phyloP scores from a whole-genome alignment of 2,888 invertebrate genomes.

The Rugalucina vietnamica region DNA sequence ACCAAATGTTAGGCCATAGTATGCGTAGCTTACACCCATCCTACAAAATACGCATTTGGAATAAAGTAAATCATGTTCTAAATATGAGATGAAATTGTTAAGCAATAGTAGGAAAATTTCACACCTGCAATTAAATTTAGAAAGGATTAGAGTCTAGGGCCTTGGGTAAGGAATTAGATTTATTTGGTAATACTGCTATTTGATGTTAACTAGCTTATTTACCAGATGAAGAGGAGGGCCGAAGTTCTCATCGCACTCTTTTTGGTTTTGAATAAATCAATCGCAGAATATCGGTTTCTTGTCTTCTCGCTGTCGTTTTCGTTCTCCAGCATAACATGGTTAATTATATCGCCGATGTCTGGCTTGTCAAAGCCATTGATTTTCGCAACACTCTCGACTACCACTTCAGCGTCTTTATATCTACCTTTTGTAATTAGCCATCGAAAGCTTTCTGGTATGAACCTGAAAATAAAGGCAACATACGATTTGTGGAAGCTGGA shows the following conservation, averaged over 20 bases:
- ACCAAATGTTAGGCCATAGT: neutral
- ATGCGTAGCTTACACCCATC: neutral
- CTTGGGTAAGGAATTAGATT: neutral
- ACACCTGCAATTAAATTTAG: neutral
- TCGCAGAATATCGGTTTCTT: neutral
- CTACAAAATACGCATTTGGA: neutral
- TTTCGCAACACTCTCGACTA: constrained; percentile 49
- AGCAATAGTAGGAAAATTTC: neutral
- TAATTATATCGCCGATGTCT: constrained; percentile 32
- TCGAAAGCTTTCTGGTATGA: constrained; percentile 64
- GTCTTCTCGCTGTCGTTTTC: no score
- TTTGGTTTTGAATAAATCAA: neutral
- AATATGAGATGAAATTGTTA: neutral
- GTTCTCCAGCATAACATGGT: constrained; percentile 23
- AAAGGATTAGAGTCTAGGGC: neutral
- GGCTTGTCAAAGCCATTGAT: constrained; percentile 53
- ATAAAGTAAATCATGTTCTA: no score
- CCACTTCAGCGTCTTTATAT: constrained; percentile 44
- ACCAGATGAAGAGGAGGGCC: neutral
- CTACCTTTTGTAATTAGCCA: constrained; percentile 60
- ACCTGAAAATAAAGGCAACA: no score
- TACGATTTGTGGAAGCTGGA: no score
- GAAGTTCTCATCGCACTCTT: neutral
- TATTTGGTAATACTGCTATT: neutral
- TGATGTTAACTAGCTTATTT: neutral